Percentiles rank a stretch among this genome's conserved stretches.
Conservation (phyloP, 2,888 invertebrate genomes). For the Anthophora plumipes region DNA sequence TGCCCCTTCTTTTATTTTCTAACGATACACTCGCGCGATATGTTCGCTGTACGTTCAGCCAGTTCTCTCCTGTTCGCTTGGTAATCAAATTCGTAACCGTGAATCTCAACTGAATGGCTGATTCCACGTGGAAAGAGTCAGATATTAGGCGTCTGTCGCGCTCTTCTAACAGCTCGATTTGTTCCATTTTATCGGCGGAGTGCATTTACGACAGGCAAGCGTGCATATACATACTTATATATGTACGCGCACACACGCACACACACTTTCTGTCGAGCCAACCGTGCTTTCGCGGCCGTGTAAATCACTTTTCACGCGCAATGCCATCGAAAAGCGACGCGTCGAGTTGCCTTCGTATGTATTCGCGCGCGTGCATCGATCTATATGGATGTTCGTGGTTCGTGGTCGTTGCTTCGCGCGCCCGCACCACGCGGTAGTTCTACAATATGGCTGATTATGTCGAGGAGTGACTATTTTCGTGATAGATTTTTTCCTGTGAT, state of each 20-base stretch:
- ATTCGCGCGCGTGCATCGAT: slow-evolving; percentile 24
- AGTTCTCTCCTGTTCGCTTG: slow-evolving; percentile 15
- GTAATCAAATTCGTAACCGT: slow-evolving; percentile 71
- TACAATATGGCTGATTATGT: background rate
- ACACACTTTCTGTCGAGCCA: slow-evolving; percentile 66
- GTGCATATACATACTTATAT: background rate
- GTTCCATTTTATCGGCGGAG: slow-evolving; percentile 71
- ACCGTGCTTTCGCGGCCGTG: slow-evolving; percentile 60
- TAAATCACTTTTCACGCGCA: slow-evolving; percentile 72
- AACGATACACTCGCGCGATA: slow-evolving; percentile 8
- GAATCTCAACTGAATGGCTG: slow-evolving; percentile 67
- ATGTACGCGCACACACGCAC: slow-evolving; percentile 62
- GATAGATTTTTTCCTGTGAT: background rate
- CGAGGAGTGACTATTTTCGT: background rate
- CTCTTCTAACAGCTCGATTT: slow-evolving; percentile 67
- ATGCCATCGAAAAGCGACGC: slow-evolving; percentile 57
- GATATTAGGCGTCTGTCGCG: slow-evolving; percentile 62
- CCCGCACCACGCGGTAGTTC: background rate
- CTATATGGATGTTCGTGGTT: slow-evolving; percentile 15
- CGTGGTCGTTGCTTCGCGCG: slow-evolving; percentile 12
- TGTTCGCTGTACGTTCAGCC: background rate
- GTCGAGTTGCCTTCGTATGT: slow-evolving; percentile 26
- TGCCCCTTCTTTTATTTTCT: slow-evolving; percentile 43
- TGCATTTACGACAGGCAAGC: slow-evolving; percentile 59
- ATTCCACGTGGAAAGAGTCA: slow-evolving; percentile 56